Percentiles rank a stretch among this genome's conserved stretches.
phyloP scores from a whole-genome alignment of 2,888 invertebrate species.

The Athrips mouffetella region DNA sequence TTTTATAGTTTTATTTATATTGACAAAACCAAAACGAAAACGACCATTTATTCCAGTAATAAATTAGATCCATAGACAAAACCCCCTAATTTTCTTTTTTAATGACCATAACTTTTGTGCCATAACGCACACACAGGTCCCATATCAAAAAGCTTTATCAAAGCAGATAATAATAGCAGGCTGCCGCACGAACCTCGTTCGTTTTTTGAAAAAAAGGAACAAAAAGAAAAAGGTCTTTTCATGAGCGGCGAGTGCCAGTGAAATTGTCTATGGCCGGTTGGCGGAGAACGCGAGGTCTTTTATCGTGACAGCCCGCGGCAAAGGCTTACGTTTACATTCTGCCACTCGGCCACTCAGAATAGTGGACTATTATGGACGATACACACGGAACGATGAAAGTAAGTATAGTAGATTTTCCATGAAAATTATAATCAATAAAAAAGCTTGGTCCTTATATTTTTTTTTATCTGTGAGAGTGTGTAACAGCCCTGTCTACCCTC shows the following conservation, averaged over 20 bases:
- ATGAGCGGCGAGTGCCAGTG: conserved; percentile 51
- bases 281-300: conserved; percentile 45
- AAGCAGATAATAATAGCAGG: conserved; percentile 18
- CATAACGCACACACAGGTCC: conserved; percentile 6
- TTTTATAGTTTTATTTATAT: too few relatives aligned
- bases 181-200: conserved; percentile 27
- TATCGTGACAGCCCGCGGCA: conserved; percentile 71
- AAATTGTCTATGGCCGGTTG: conserved; percentile 62
- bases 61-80: not conserved
- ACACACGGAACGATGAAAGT: not conserved
- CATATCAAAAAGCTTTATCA: conserved; percentile 15
- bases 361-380: conserved; percentile 20
- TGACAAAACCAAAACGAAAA: too few relatives aligned
- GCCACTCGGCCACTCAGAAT: conserved; percentile 44
- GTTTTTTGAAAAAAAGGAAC: conserved; percentile 33
- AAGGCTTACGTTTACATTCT: conserved; percentile 53
- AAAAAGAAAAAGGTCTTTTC: conserved; percentile 51
- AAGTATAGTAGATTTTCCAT: too few relatives aligned
- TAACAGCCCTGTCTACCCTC: too few relatives aligned
- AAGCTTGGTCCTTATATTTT: too few relatives aligned
- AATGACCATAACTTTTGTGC: not conserved
- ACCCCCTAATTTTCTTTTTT: conserved; percentile 4
- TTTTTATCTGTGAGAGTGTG: too few relatives aligned
- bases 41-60: too few relatives aligned
- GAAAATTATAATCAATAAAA: too few relatives aligned